Percentiles rank a stretch among this genome's conserved stretches.
phyloP scores from a whole-genome alignment of 1,140 invertebrate species.

The Ericerus pela region DNA sequence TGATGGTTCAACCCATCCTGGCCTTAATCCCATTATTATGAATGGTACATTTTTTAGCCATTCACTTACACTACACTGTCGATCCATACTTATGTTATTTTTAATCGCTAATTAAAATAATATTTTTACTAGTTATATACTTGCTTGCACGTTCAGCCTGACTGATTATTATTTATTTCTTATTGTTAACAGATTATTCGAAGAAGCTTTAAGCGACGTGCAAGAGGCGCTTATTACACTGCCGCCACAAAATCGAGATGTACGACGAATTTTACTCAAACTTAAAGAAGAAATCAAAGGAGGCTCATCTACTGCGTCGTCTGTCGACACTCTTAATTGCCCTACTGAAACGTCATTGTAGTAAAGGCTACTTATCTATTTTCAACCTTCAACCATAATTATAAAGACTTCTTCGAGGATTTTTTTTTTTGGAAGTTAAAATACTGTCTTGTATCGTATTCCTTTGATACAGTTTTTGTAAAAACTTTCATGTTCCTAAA shows the following conservation, averaged over 20 bases:
- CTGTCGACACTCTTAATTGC: conserved; percentile 1
- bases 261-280: conserved; percentile 45
- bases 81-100: neutral
- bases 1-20: too few species aligned
- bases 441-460: too few species aligned
- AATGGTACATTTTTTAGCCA: too few species aligned
- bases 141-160: neutral
- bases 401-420: too few species aligned
- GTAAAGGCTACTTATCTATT: neutral
- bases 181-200: conserved; percentile 37
- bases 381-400: too few species aligned
- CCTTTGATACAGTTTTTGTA: too few species aligned
- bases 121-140: neutral
- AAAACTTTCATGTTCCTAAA: too few species aligned
- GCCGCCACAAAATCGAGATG: conserved; percentile 47
- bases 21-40: too few species aligned
- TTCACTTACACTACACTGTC: too few species aligned
- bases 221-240: conserved; percentile 49
- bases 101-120: neutral
- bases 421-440: too few species aligned
- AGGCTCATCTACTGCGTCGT: neutral
- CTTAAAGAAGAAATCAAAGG: conserved; percentile 46
- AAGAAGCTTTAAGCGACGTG: conserved; percentile 47
- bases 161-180: conserved; percentile 19
- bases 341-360: neutral